These are phyloP conservation scores for Crocallis elinguaria DNA, from an alignment of 2,888 invertebrate species.

Conservation along the genomic window DNA sequence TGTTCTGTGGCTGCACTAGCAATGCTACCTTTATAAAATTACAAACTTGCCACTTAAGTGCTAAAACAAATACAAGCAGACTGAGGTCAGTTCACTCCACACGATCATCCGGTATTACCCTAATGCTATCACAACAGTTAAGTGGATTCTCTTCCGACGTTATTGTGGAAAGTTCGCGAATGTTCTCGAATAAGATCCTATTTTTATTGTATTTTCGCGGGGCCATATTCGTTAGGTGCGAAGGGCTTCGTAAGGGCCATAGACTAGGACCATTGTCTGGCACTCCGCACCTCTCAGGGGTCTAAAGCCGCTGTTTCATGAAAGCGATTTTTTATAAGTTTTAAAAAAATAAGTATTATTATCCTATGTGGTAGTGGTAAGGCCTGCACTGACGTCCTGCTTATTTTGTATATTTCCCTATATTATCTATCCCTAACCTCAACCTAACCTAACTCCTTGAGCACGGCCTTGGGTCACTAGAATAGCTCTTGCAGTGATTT, in stretches of 20 bases:
- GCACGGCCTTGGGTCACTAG: too few species aligned
- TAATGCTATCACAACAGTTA: slow-evolving; percentile 20
- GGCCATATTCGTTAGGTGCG: slow-evolving; percentile 28
- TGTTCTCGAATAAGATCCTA: slow-evolving; percentile 8
- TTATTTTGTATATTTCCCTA: too few species aligned
- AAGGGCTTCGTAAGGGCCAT: slow-evolving; percentile 24
- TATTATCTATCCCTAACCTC: too few species aligned
- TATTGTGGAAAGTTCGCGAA: slow-evolving; percentile 16
- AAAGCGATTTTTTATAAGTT: background rate
- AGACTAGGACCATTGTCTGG: slow-evolving; percentile 25
- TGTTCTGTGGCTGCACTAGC: too few species aligned
- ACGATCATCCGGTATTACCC: slow-evolving; percentile 9
- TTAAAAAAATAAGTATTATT: too few species aligned
- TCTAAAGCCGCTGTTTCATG: slow-evolving; percentile 3
- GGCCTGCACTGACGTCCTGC: too few species aligned
- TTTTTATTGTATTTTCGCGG: slow-evolving; percentile 23
- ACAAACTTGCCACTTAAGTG: background rate
- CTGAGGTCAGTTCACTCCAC: slow-evolving; percentile 1
- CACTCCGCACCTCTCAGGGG: slow-evolving; percentile 7
- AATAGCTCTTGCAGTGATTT: too few species aligned
- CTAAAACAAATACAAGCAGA: slow-evolving; percentile 14
- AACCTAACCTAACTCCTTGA: too few species aligned
- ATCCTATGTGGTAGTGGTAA: too few species aligned
- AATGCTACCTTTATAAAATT: too few species aligned
- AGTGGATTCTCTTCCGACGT: slow-evolving; percentile 16